Conservation (phyloP, 35 echinoderm and acorn worm genomes). For the Diadema setosum region DNA sequence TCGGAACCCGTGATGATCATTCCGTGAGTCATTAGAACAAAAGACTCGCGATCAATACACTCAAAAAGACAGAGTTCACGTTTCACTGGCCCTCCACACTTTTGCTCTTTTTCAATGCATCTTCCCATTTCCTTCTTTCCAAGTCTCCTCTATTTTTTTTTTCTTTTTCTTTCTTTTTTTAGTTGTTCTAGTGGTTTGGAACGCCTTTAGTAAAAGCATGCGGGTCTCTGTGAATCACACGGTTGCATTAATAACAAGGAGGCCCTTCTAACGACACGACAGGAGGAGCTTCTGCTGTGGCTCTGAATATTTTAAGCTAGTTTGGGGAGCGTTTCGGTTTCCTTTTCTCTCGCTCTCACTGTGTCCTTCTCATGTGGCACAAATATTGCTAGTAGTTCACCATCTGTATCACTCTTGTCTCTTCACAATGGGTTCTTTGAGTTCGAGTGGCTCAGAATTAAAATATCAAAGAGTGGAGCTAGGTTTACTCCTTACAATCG, state of each 20-base stretch:
- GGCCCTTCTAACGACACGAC: not conserved
- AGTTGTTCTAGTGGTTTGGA: too few relatives aligned
- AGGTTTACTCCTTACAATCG: too few relatives aligned
- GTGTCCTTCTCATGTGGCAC: not conserved
- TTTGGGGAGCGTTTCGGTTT: not conserved
- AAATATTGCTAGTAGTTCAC: not conserved
- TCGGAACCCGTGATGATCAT: not conserved
- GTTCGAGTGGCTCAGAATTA: not conserved
- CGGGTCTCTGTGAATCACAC: not conserved
- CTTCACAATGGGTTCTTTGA: not conserved
- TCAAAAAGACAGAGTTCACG: not conserved
- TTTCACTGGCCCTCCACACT: not conserved
- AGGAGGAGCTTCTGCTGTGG: not conserved
- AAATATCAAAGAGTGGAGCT: too few relatives aligned
- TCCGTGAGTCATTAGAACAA: not conserved
- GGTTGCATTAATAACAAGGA: not conserved
- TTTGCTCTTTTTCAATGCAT: not conserved
- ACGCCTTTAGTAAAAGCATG: not conserved
- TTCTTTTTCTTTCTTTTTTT: too few relatives aligned
- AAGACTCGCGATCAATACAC: not conserved
- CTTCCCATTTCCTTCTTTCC: not conserved
- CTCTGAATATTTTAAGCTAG: not conserved
- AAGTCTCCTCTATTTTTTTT: too few relatives aligned
- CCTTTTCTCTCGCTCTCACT: not conserved
- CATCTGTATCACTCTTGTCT: not conserved